Evolutionary conservation across 2,797 vertebrate species (phyloP), one percentile per base, ranked within the genome.

Genomic region (Tiaroga cobitis): DNA sequence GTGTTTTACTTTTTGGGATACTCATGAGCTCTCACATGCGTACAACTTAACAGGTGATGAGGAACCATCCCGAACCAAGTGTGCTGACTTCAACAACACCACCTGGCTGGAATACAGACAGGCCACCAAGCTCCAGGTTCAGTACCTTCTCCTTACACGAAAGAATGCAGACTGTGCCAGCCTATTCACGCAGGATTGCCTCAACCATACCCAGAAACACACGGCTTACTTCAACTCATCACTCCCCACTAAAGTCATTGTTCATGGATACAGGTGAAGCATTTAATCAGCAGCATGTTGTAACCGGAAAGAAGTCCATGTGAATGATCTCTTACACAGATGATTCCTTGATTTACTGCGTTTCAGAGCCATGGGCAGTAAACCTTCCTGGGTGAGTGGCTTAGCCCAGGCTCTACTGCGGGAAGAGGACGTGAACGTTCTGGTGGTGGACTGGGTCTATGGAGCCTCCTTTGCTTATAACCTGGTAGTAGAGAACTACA

Each of bases 241-340:
- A 51, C 92, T 91, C 54, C 95, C 94, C 39, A 98, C 97, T 67
- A 99, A 97, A 90, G 92, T 99, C 88, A 94, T 99, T 86, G 92
- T 99, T 88, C 98, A 99, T 67, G 98, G 98, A 39, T 99, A 97
- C 95, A 97, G 98, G 97, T 98, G 78, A 92, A 91, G 3, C 54
- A 32, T n/a, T 34, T 24, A 46, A 19, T 29, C 34, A 26, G 26
- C 68, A 26, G 19, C 16, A 56, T n/a, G 73, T 37, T 68, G 39
- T 21, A 56, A 16, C 56, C 29, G 81, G 18, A 63, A 32, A 65
- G 34, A 79, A 88, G 84, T 86, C 67, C 70, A 39, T 69, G 8
- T 82, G 74, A 49, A 21, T 56, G 3, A 59, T 2, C 19, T 16
- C 2, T 29, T 46, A 39, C 13, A 65, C 7, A 43, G 26, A 51